A percentile compares a stretch with the other conserved stretches of the same genome.
Conservation (phyloP, 2,797 vertebrate genomes). For the Lophotriccus pileatus region DNA sequence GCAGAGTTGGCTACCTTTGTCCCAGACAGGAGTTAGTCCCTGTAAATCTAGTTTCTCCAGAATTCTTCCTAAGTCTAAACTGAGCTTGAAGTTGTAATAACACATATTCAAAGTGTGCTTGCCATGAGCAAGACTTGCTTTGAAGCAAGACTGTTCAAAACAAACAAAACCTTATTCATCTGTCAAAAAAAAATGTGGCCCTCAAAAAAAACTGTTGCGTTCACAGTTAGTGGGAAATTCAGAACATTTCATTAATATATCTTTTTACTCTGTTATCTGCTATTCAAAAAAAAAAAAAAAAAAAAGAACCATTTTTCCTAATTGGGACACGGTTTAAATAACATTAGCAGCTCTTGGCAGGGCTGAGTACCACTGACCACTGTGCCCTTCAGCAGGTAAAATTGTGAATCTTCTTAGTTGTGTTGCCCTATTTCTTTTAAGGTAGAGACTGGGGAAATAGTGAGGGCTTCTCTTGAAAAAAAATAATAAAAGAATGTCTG, state of each 20-base stretch:
- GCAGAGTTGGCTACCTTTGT: not conserved
- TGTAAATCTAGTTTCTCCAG: not conserved
- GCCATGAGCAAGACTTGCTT: not conserved
- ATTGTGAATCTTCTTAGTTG: constrained; percentile 5
- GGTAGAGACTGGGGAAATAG: constrained; percentile 8
- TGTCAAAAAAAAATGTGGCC: not conserved
- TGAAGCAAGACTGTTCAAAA: not conserved
- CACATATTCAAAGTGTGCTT: not conserved
- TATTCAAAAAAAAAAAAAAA: not conserved
- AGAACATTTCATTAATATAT: not conserved
- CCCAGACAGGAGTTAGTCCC: not conserved
- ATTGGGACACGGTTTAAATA: not conserved
- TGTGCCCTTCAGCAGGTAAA: constrained; percentile 46
- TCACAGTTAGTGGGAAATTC: not conserved
- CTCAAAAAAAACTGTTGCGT: not conserved
- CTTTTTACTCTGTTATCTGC: not conserved
- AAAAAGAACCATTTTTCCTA: not conserved
- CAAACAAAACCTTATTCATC: not conserved
- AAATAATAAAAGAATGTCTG: not conserved
- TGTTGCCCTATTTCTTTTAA: constrained; percentile 59
- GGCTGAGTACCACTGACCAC: not conserved
- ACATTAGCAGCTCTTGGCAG: not conserved
- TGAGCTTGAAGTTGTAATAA: not conserved
- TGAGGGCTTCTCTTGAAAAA: constrained; percentile 8
- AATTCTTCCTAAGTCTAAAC: not conserved